Conservation (phyloP, 2,888 invertebrate genomes). For the Escarpia spicata region DNA sequence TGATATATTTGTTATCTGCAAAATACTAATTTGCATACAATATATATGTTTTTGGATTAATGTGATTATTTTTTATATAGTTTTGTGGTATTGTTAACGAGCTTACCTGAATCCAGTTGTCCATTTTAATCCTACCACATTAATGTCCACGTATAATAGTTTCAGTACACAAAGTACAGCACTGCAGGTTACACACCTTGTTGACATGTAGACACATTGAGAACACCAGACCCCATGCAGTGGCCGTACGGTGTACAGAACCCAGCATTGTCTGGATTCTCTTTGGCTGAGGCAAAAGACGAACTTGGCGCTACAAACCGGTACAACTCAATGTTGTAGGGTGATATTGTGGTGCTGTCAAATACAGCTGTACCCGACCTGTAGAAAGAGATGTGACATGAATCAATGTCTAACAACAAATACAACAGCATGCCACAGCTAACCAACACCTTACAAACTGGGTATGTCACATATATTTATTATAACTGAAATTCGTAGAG, state of each 20-base stretch:
- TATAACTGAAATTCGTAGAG: too few species aligned
- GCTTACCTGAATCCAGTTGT: background rate
- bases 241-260: slow-evolving; percentile 57
- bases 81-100: background rate
- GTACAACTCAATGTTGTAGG: slow-evolving; percentile 50
- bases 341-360: slow-evolving; percentile 41
- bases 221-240: slow-evolving; percentile 55
- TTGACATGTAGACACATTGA: slow-evolving; percentile 52
- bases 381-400: slow-evolving; percentile 23
- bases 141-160: background rate
- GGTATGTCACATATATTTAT: background rate
- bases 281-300: slow-evolving; percentile 50
- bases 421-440: background rate
- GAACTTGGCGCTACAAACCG: slow-evolving; percentile 47
- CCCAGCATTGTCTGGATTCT: slow-evolving; percentile 58
- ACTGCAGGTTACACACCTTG: slow-evolving; percentile 39
- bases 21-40: background rate
- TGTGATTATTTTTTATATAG: background rate
- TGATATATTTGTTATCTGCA: background rate
- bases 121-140: background rate
- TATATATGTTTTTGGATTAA: background rate
- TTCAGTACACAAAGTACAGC: background rate
- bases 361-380: slow-evolving; percentile 54
- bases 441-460: background rate
- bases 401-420: background rate